A percentile compares a stretch with the other conserved stretches of the same genome.
Conservation (phyloP, 2,888 invertebrate genomes). For the Creontiades dilutus region DNA sequence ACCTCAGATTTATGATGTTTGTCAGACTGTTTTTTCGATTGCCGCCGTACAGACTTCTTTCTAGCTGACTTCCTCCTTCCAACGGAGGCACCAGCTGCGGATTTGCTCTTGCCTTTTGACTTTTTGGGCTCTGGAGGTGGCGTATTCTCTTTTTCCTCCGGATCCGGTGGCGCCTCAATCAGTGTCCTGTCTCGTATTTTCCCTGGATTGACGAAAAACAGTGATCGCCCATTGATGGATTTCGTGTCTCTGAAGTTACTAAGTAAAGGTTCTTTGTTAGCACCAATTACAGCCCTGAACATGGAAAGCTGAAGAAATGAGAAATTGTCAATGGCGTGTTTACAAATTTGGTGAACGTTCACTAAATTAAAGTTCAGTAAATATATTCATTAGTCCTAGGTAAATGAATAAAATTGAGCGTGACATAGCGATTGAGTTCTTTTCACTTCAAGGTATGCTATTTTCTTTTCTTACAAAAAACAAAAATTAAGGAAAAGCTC, state of each 20-base stretch:
- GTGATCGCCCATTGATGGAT: constrained; percentile 37
- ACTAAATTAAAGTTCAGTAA: too few relatives aligned
- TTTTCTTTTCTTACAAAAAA: too few relatives aligned
- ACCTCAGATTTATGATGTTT: background rate
- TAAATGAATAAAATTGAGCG: too few relatives aligned
- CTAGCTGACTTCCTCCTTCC: constrained; percentile 1
- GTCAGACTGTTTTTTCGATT: background rate
- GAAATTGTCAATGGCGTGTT: too few relatives aligned
- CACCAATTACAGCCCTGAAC: constrained; percentile 52
- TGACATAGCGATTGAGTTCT: too few relatives aligned
- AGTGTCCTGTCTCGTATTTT: constrained; percentile 1
- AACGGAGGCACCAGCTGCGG: background rate
- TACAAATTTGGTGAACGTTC: too few relatives aligned
- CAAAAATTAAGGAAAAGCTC: too few relatives aligned
- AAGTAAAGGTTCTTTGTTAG: constrained; percentile 44
- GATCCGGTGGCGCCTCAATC: constrained; percentile 17
- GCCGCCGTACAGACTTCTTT: constrained; percentile 35
- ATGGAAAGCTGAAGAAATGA: constrained; percentile 25
- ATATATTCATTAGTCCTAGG: too few relatives aligned
- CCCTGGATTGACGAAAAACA: constrained; percentile 57
- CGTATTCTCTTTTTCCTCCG: constrained; percentile 1
- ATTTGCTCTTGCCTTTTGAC: background rate
- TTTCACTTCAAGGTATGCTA: too few relatives aligned
- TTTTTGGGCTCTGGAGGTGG: background rate
- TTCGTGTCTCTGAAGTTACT: constrained; percentile 62